Percentiles rank a stretch among this genome's conserved stretches.
These are phyloP conservation scores for Perizoma affinitatum DNA, from an alignment of 2,888 invertebrate genomes.

Conservation along the genomic window DNA sequence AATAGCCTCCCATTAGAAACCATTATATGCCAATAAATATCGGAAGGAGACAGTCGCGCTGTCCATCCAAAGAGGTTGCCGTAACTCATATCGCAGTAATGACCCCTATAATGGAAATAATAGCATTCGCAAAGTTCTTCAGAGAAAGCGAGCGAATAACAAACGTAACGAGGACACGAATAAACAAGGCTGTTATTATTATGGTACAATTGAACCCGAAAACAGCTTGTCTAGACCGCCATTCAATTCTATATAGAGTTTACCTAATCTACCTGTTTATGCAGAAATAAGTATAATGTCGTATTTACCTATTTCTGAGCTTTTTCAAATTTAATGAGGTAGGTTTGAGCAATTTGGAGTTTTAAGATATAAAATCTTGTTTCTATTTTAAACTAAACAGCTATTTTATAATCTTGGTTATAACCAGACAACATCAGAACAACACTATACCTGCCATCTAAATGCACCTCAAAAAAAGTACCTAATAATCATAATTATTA, in stretches of 20 bases:
- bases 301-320: not conserved
- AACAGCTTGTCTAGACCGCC: slow-evolving; percentile 24
- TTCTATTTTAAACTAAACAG: no score
- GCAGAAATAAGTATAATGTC: slow-evolving; percentile 11
- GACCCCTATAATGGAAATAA: slow-evolving; percentile 69
- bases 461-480: not conserved
- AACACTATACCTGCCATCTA: not conserved
- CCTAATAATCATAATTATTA: slow-evolving; percentile 21
- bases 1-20: slow-evolving; percentile 81
- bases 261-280: slow-evolving; percentile 6
- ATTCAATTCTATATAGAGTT: slow-evolving; percentile 28
- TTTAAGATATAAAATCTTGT: no score
- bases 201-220: slow-evolving; percentile 29
- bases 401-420: no score
- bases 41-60: slow-evolving; percentile 69
- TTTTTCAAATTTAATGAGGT: not conserved
- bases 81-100: slow-evolving; percentile 75
- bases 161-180: slow-evolving; percentile 38
- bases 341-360: not conserved
- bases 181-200: slow-evolving; percentile 33
- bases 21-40: slow-evolving; percentile 83
- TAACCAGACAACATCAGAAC: not conserved
- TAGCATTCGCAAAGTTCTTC: slow-evolving; percentile 48
- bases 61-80: slow-evolving; percentile 67
- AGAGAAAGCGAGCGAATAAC: slow-evolving; percentile 46